Base-by-base conservation (phyloP, 2,888 invertebrate species). In the Drosophila putrida region DNA sequence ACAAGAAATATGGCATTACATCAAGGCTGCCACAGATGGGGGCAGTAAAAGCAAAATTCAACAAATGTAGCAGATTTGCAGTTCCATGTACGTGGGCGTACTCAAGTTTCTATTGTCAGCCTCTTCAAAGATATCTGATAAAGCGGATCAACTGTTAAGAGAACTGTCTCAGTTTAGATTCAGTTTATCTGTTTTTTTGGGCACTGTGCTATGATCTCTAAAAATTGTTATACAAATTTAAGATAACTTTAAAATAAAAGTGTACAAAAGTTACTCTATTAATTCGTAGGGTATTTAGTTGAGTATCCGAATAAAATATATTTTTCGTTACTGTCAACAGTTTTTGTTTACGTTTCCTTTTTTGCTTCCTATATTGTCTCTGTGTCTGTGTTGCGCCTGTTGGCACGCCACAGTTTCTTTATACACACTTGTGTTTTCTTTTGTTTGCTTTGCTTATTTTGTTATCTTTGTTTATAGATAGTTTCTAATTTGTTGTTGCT, bases 391-490 rank as follows among this genome's bases (percentile, higher is more conserved):
- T 4, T 15, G 44, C 25, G 54, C 46, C 27, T 50, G 50, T 50
- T 54, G 47, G 47, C 41, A 44, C 59, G 55, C 58, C 60, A 63
- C 51, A 71, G 49, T 64, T 85, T 75, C 15, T 38, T 36, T 41
- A 15, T 54, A 43, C 41, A 15, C 51, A 43, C 41, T 65, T 60
- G 74, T 50, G 61, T 59, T 69, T 62, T 31, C 60, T 64, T 58
- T 68, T 69, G 31, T 31, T 31, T 31, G 59, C 58, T 60, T 78
- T 31, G 62, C 64, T 57, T 68, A 67, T 8, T 31, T 31, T 31
- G 59, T 60, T 60, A 75, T 73, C 71, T 62, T 81, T 75, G 63
- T 53, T 78, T 75, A 71, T 65, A 86, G 66, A 82, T 82, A 86
- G 80, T 82, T 73, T 70, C 43, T 25, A 9, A 49, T 49, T 61